A percentile compares a stretch with the other conserved stretches of the same genome.
phyloP scores from a whole-genome alignment of 2,113 vertebrate genomes.

The Toxostoma redivivum region DNA sequence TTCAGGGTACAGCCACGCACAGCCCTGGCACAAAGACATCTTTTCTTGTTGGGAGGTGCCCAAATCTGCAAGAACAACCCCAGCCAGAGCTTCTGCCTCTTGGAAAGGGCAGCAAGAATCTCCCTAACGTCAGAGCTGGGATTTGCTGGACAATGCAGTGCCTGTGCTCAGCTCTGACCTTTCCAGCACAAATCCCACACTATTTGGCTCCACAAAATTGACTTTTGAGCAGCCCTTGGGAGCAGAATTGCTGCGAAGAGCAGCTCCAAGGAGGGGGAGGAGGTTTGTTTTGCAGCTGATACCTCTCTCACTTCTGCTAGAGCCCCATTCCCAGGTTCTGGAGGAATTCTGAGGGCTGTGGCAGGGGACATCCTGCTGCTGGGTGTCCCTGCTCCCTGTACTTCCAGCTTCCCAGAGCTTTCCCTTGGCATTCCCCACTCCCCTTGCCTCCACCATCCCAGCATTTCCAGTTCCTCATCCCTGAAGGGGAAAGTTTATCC shows the following conservation, averaged over 20 bases:
- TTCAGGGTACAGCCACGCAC: background rate
- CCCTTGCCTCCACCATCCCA: background rate
- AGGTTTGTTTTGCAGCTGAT: background rate
- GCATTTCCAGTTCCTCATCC: background rate
- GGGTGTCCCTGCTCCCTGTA: background rate
- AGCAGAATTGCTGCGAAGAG: background rate
- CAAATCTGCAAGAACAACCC: background rate
- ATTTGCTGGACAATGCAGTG: background rate
- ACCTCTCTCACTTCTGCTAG: background rate
- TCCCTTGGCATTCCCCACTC: background rate
- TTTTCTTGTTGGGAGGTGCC: background rate
- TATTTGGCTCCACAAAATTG: background rate
- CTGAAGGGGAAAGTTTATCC: background rate
- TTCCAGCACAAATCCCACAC: background rate
- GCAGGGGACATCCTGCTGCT: background rate
- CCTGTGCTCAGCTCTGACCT: background rate
- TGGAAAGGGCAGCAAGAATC: background rate
- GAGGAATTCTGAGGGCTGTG: background rate
- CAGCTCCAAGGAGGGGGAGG: accelerated
- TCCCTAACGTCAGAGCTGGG: background rate
- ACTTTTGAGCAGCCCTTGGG: background rate
- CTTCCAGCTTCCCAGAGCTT: background rate
- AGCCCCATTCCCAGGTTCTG: accelerated
- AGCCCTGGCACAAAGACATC: background rate
- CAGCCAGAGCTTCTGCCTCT: background rate